Conservation (phyloP, 2,113 vertebrate species). For the Odontesthes bonariensis region DNA sequence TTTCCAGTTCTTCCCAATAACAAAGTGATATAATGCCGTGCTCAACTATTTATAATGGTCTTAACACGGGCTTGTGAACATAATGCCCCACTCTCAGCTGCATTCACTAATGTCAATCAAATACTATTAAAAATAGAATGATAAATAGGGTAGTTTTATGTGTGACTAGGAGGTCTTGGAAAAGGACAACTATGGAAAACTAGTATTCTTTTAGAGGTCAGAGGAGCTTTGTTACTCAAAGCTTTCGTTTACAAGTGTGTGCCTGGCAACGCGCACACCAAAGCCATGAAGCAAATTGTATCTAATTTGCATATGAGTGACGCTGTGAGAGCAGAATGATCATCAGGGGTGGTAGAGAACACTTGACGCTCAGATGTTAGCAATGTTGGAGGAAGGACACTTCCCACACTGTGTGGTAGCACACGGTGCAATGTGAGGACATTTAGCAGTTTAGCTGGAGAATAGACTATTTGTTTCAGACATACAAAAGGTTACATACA, state of each 20-base stretch:
- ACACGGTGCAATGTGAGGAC: not conserved
- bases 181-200: not conserved
- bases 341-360: not conserved
- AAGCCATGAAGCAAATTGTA: no score
- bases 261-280: no score
- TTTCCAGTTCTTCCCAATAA: constrained; percentile 62
- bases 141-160: constrained; percentile 2
- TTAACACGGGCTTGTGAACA: constrained; percentile 59
- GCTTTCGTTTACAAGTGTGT: no score
- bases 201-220: no score
- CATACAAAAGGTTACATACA: no score
- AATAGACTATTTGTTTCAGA: no score
- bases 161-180: not conserved
- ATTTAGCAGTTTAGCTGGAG: no score
- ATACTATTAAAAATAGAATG: constrained; percentile 3
- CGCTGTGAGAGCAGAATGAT: constrained; percentile 14
- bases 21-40: constrained; percentile 59
- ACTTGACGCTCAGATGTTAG: constrained; percentile 3
- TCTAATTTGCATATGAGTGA: constrained; percentile 6
- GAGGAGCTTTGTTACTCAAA: no score
- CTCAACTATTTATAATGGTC: constrained; percentile 64
- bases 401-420: not conserved
- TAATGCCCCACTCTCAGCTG: constrained; percentile 29
- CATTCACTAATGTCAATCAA: constrained; percentile 42
- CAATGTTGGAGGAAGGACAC: constrained; percentile 40